Base-by-base conservation (phyloP, 2,888 invertebrate species). In the Iphiclides podalirius region DNA sequence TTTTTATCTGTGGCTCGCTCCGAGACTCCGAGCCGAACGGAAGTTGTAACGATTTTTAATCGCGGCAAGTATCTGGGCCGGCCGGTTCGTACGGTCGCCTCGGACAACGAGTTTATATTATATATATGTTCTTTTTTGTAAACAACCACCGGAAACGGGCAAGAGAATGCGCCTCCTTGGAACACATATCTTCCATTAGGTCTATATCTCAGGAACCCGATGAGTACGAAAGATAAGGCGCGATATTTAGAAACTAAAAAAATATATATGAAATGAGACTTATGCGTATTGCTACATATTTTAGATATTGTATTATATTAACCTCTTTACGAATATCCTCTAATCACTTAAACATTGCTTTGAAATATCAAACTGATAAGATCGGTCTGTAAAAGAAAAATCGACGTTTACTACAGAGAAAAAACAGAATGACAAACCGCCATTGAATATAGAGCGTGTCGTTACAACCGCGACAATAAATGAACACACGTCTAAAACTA, bases 31-130 rank as follows among this genome's bases (percentile, higher is more conserved):
- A 72, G 70, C 70, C 79, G 76, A 87, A 84, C 88, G 87, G 88
- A 88, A 86, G 88, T 86, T 86, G 86, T 84, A 84, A 85, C 85
- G 81, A 86, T 85, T 86, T 86, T 88, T 86, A 86, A 87, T 87
- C 86, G 84, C 75, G 72, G 72, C 81, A 77, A 82, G 82, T 84
- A 86, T 87, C 84, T 84, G 70, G 73, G 70, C 70, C 69, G 79
- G 75, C 73, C 76, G 70, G 80, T 80, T 72, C 71, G 71, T 72
- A 71, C 65, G 67, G 71, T 67, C 69, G 72, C 75, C 74, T 74
- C 67, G 75, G 77, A 78, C 79, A 75, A 72, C 75, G 68, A 78
- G 79, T 80, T 77, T 79, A 71, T 77, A 74, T 69, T 56, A 57
- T 56, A 58, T 75, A 69, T 73, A 35, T 35, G 7, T 53, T 66